Evolutionary conservation across 2,113 vertebrate genomes (phyloP), one percentile per base, ranked within the genome.

Genomic region (Phyllostomus discolor): DNA sequence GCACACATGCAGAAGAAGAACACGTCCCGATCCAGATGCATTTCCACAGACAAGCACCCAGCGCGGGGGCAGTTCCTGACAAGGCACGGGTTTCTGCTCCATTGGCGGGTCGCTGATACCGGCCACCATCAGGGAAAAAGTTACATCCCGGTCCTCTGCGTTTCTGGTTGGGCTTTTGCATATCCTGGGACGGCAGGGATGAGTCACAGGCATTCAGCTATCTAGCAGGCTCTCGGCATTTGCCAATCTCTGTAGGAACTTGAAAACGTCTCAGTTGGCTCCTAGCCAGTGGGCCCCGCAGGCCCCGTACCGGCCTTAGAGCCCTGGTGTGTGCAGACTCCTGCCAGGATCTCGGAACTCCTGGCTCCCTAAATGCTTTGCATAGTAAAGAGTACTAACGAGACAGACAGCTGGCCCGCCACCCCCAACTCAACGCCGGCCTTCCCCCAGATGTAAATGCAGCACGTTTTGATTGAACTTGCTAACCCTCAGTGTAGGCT

Each of bases 131-230:
- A 85, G 89, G 92, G 91, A 80, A 89, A 89, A 89, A 89, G 78
- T 85, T 92, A 85, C 87, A 85, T 81, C 94, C 93, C 92, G 91
- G 67, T 91, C 94, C 75, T 92, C 89, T 95, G 72, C 41, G 57
- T 94, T 82, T 96, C 86, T 82, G 90, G 72, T 79, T 82, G 95
- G 46, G 80, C 82, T 92, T 97, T 97, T 96, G 75, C 91, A 97
- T 95, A 96, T 93, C 95, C 70, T 95, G 66, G 94, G 94, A 93
- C 93, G 83, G 93, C 79, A 88, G 48, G 82, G 78, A 64, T 95
- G 95, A 97, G 93, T 97, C 94, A 97, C 24, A 91, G 84, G 88
- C 80, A 97, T 91, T 94, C 70, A 97, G 89, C 88, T 83, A 79
- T 88, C 78, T 81, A 95, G 70, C 66, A 97, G 67, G 87, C 95